Percentiles rank a stretch among this genome's conserved stretches.
Conservation (phyloP, 2,797 vertebrate genomes). For the Argya squamiceps region DNA sequence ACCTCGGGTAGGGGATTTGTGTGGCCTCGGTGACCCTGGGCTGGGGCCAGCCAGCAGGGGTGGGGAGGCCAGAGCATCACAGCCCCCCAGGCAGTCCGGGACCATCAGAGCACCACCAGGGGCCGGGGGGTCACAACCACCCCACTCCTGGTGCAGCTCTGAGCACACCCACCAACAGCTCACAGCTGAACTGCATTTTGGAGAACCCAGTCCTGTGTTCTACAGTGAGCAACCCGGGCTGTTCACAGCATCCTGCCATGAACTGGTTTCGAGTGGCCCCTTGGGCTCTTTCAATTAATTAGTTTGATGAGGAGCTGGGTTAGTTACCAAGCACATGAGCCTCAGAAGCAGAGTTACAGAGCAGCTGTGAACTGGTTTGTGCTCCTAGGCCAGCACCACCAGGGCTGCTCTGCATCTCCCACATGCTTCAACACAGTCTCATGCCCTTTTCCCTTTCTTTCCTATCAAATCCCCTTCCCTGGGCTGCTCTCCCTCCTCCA, state of each 20-base stretch:
- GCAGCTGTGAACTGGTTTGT: not conserved
- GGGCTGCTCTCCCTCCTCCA: not conserved
- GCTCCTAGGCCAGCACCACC: not conserved
- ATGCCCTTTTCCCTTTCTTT: not conserved
- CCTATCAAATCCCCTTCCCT: not conserved
- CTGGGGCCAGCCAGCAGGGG: not conserved
- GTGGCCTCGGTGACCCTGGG: accelerated
- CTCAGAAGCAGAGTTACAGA: not conserved
- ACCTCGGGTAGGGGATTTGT: not conserved
- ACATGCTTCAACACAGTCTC: accelerated
- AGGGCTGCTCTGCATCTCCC: not conserved
- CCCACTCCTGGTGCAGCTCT: accelerated
- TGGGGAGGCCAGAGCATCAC: not conserved
- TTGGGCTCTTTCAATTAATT: not conserved
- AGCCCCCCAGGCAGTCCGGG: not conserved
- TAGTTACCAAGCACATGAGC: not conserved
- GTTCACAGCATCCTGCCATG: not conserved
- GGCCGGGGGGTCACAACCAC: accelerated
- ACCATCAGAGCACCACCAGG: not conserved
- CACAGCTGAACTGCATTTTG: accelerated
- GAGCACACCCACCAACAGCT: accelerated
- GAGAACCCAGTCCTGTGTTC: not conserved
- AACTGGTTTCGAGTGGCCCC: not conserved
- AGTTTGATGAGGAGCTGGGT: not conserved
- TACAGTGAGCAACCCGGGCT: not conserved